These are phyloP conservation scores for Arion vulgaris DNA, from an alignment of 1,140 invertebrate species.

Conservation along the genomic window DNA sequence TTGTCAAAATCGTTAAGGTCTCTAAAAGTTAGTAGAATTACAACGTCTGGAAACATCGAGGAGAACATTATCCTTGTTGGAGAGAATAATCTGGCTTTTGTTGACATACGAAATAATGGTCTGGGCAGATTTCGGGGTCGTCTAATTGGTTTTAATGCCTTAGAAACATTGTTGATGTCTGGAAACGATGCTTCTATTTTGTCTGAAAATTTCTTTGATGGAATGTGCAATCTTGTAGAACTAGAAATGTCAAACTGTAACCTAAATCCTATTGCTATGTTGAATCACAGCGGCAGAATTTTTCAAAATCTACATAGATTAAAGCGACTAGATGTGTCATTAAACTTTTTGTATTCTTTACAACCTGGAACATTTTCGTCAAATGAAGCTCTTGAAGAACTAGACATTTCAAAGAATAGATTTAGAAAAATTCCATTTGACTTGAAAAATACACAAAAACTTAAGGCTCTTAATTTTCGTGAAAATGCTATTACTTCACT, in stretches of 20 bases:
- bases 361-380: neutral
- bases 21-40: neutral
- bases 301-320: neutral
- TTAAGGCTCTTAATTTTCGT: neutral
- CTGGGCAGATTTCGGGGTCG: neutral
- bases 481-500: neutral
- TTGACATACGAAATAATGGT: neutral
- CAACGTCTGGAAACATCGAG: neutral
- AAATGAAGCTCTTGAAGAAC: neutral
- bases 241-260: neutral
- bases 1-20: neutral
- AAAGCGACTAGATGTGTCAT: constrained; percentile 14
- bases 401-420: neutral
- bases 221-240: neutral
- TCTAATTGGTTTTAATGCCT: neutral
- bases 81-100: neutral
- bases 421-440: too few relatives aligned
- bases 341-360: neutral
- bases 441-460: constrained; percentile 7
- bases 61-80: neutral
- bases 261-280: neutral
- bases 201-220: constrained; percentile 1
- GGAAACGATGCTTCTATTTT: neutral
- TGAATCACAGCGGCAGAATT: neutral
- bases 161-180: neutral